These are phyloP conservation scores for Ramphastos sulfuratus DNA, from an alignment of 2,113 vertebrate species.

Conservation along the genomic window DNA sequence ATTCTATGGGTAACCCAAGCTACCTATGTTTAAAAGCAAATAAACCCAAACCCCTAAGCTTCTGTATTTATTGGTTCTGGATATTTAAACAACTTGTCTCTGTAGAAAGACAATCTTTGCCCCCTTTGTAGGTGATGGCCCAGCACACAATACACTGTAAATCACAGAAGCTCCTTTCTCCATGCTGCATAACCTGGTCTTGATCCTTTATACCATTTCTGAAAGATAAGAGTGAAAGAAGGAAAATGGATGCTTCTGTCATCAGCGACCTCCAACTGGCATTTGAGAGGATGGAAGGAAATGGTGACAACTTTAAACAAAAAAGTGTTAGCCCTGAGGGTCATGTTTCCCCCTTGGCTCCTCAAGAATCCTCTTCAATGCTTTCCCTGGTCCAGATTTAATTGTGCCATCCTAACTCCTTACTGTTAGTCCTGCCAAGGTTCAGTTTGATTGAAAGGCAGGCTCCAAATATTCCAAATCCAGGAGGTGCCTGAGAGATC, in stretches of 20 bases:
- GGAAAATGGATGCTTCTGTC: background rate
- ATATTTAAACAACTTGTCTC: background rate
- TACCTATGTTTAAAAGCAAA: background rate
- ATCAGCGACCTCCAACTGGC: background rate
- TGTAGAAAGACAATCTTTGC: background rate
- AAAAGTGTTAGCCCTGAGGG: background rate
- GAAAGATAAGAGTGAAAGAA: background rate
- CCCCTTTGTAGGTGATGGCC: background rate
- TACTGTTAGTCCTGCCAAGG: background rate
- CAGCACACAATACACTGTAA: background rate
- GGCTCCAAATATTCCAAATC: background rate
- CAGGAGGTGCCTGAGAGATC: background rate
- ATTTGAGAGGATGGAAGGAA: background rate
- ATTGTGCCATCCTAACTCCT: background rate
- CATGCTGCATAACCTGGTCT: background rate
- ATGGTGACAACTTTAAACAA: background rate
- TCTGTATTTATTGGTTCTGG: background rate
- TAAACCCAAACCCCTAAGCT: background rate
- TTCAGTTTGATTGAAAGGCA: background rate
- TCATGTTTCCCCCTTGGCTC: background rate
- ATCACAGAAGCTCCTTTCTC: background rate
- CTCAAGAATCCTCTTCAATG: background rate
- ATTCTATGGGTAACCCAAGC: background rate
- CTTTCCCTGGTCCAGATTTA: background rate
- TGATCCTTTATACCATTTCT: background rate